Evolutionary conservation across 2,888 invertebrate species (phyloP).

Genomic region (Lathronympha strigana): DNA sequence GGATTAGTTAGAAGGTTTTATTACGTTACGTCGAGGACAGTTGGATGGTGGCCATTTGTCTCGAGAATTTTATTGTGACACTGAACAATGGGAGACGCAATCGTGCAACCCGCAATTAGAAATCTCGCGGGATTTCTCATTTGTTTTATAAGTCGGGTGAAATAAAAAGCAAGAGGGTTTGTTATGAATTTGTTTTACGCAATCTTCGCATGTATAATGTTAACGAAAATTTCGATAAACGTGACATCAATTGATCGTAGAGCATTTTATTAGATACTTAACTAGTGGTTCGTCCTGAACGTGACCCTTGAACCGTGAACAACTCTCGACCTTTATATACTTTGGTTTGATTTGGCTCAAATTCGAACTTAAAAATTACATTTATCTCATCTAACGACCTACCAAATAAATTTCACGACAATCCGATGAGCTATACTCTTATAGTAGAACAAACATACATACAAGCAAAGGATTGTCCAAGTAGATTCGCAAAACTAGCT

Average conservation of each 20-base stretch:
- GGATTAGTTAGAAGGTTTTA: slow-evolving; percentile 1
- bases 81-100: slow-evolving; percentile 1
- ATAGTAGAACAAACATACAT: too few species aligned
- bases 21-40: slow-evolving; percentile 1
- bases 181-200: not conserved
- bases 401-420: too few species aligned
- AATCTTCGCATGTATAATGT: not conserved
- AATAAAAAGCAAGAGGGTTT: not conserved
- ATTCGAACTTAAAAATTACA: too few species aligned
- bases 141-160: not conserved
- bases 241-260: not conserved
- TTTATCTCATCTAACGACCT: too few species aligned
- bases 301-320: too few species aligned
- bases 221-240: not conserved
- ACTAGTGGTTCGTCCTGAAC: too few species aligned
- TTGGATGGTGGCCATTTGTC: slow-evolving; percentile 13
- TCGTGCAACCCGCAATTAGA: slow-evolving; percentile 20
- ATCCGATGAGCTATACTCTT: too few species aligned
- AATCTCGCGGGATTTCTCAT: slow-evolving; percentile 10
- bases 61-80: not conserved
- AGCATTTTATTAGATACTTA: too few species aligned
- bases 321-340: too few species aligned
- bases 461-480: too few species aligned
- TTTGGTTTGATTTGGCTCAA: too few species aligned
- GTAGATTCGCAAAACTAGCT: too few species aligned